phyloP scores from a whole-genome alignment of 2,888 invertebrate species.

The Vesta saturnalis region DNA sequence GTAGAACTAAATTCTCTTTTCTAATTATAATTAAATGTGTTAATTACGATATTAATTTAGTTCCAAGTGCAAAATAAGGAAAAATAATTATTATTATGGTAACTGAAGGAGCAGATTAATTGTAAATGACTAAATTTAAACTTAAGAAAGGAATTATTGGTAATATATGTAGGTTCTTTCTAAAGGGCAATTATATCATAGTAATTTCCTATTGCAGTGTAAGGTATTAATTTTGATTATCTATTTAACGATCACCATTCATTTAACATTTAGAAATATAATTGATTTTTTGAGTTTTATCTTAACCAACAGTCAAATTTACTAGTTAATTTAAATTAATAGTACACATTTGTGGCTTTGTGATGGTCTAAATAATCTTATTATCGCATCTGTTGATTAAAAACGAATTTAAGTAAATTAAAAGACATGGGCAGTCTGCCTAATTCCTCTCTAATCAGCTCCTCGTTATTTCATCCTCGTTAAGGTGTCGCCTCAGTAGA shows the following conservation, averaged over 20 bases:
- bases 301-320: constrained; percentile 21
- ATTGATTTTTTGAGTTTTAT: constrained; percentile 16
- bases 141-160: no score
- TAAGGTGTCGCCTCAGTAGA: constrained; percentile 50
- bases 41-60: constrained; percentile 32
- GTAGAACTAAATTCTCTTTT: constrained; percentile 17
- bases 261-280: neutral
- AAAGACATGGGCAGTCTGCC: constrained; percentile 45
- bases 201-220: no score
- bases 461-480: constrained; percentile 53
- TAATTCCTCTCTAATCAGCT: constrained; percentile 54
- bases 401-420: constrained; percentile 50
- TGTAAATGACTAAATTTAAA: no score
- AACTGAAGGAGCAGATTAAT: neutral
- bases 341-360: constrained; percentile 23
- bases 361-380: constrained; percentile 30
- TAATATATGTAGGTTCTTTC: no score
- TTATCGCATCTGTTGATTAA: constrained; percentile 49
- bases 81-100: no score
- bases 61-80: constrained; percentile 16
- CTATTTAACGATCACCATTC: no score
- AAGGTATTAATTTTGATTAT: no score
- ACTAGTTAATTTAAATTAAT: constrained; percentile 34
- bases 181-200: no score
- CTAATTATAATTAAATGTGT: constrained; percentile 33